phyloP scores from a whole-genome alignment of 2,797 vertebrate species.

The Petrocephalus schoutedeni region DNA sequence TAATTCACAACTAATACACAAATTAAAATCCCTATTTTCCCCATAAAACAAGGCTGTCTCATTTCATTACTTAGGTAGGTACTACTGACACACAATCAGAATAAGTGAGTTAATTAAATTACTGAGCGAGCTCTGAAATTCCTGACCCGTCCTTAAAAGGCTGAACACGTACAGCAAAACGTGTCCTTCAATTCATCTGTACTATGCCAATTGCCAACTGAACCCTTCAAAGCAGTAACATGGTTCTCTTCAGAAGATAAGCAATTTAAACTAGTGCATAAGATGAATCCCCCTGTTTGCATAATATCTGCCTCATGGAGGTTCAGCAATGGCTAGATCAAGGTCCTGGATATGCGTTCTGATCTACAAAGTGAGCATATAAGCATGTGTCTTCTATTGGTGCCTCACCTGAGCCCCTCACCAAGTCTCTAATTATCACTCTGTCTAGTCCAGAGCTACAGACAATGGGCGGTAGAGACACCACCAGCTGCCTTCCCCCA shows the following conservation, averaged over 20 bases:
- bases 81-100: background rate
- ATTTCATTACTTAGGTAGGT: background rate
- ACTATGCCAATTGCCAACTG: background rate
- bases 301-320: background rate
- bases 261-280: background rate
- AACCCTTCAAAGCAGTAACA: background rate
- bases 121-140: background rate
- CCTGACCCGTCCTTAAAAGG: background rate
- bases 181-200: background rate
- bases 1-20: background rate
- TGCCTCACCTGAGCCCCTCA: background rate
- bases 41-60: background rate
- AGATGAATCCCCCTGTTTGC: background rate
- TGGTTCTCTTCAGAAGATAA: background rate
- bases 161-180: background rate
- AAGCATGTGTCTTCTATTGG: background rate
- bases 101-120: background rate
- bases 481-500: background rate
- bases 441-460: background rate
- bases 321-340: background rate
- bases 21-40: background rate
- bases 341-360: background rate
- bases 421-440: conserved; percentile 10
- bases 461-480: background rate
- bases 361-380: background rate